These are phyloP conservation scores for Tinea pellionella DNA, from an alignment of 2,888 invertebrate genomes.

Conservation along the genomic window DNA sequence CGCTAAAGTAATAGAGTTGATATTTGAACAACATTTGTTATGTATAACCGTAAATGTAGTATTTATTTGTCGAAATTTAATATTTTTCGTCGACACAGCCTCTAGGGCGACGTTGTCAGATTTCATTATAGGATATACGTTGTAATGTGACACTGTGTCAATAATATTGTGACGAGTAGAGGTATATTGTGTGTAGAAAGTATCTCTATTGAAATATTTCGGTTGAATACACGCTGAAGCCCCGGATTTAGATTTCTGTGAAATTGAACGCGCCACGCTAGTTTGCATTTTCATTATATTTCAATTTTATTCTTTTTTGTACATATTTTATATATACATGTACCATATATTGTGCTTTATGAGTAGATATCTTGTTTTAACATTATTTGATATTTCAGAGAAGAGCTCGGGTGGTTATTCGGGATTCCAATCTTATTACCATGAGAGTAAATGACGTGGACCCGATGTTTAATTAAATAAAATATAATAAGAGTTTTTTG, in stretches of 20 bases:
- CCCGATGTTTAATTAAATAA: no score
- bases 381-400: no score
- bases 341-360: no score
- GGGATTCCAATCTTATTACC: no score
- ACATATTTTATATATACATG: background rate
- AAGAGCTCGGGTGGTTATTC: no score
- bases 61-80: constrained; percentile 1
- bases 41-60: background rate
- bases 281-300: background rate
- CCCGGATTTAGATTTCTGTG: background rate
- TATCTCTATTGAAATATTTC: background rate
- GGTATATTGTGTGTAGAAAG: background rate
- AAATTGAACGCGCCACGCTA: background rate
- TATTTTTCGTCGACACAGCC: background rate
- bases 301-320: background rate
- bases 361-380: no score
- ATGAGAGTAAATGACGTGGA: no score
- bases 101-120: background rate
- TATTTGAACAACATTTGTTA: background rate
- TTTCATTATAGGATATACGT: background rate
- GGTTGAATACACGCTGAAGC: background rate
- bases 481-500: no score
- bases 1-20: background rate
- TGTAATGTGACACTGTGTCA: constrained; percentile 9
- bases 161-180: background rate